These are phyloP conservation scores for Nicator chloris DNA, from an alignment of 2,113 vertebrate genomes.

Conservation along the genomic window DNA sequence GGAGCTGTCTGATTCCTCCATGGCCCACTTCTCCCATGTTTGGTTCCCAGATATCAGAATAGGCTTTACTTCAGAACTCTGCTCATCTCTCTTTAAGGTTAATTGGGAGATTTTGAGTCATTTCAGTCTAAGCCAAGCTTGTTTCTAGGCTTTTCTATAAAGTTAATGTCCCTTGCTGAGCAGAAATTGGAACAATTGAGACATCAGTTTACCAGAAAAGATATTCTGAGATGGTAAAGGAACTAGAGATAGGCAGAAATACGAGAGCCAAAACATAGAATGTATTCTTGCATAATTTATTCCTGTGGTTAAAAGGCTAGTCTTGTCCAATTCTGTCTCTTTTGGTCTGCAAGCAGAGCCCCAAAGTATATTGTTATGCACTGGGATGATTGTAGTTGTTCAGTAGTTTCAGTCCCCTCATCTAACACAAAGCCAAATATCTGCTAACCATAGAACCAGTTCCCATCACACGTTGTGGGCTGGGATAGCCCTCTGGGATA, in stretches of 20 bases:
- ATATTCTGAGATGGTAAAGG: neutral
- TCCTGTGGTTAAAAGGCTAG: neutral
- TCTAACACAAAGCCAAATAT: neutral
- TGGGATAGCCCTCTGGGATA: neutral
- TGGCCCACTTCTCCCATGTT: neutral
- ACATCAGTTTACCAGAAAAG: neutral
- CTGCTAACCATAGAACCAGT: neutral
- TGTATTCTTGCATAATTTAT: neutral
- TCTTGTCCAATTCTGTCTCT: neutral
- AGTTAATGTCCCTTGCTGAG: neutral
- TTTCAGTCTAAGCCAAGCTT: neutral
- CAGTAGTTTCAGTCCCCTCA: neutral
- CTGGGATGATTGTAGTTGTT: neutral
- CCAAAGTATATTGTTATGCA: neutral
- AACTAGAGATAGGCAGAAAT: neutral
- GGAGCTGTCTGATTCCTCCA: neutral
- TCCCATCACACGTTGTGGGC: fast-evolving
- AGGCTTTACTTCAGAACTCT: neutral
- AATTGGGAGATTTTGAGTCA: neutral
- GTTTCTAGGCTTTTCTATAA: neutral
- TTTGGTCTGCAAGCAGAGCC: neutral
- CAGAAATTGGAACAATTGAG: neutral
- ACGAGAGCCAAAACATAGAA: neutral
- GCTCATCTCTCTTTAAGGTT: neutral
- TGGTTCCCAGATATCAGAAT: neutral